phyloP scores from a whole-genome alignment of 2,888 invertebrate species.

The Polymixis flavicincta region DNA sequence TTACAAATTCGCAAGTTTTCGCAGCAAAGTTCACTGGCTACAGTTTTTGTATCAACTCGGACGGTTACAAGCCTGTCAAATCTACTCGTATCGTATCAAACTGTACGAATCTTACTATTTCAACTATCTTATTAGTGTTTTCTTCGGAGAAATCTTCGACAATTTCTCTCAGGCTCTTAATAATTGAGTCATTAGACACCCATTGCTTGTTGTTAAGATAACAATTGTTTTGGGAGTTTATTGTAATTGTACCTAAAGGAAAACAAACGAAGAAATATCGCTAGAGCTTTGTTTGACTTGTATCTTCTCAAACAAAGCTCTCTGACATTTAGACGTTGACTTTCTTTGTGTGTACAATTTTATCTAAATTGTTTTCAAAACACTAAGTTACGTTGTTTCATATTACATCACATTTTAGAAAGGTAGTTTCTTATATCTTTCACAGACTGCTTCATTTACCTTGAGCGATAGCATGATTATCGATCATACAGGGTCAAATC shows the following conservation, averaged over 20 bases:
- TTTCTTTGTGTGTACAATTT: slow-evolving; percentile 45
- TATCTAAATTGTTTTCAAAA: slow-evolving; percentile 54
- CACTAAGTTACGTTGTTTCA: slow-evolving; percentile 17
- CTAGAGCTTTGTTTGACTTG: slow-evolving; percentile 39
- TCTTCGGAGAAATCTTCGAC: slow-evolving; percentile 21
- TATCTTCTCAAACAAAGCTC: slow-evolving; percentile 35
- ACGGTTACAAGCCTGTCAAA: slow-evolving; percentile 71
- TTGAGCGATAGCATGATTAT: not conserved
- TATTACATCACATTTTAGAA: not conserved
- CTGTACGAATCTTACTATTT: slow-evolving; percentile 52
- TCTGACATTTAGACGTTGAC: slow-evolving; percentile 40
- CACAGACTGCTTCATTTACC: not conserved
- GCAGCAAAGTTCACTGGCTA: slow-evolving; percentile 76
- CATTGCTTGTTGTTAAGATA: slow-evolving; percentile 43
- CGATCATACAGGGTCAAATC: not conserved
- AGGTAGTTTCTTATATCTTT: slow-evolving; percentile 16
- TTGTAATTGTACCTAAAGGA: slow-evolving; percentile 15
- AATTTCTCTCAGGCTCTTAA: slow-evolving; percentile 14
- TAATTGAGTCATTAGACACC: slow-evolving; percentile 44
- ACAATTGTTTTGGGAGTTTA: slow-evolving; percentile 44
- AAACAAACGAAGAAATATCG: slow-evolving; percentile 56
- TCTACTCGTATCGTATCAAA: slow-evolving; percentile 57
- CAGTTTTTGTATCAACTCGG: slow-evolving; percentile 74
- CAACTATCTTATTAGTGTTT: slow-evolving; percentile 31
- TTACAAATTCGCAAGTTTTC: slow-evolving; percentile 86